Evolutionary conservation across 2,113 vertebrate genomes (phyloP), one percentile per base, ranked within the genome.

Genomic region (Odobenus rosmarus): DNA sequence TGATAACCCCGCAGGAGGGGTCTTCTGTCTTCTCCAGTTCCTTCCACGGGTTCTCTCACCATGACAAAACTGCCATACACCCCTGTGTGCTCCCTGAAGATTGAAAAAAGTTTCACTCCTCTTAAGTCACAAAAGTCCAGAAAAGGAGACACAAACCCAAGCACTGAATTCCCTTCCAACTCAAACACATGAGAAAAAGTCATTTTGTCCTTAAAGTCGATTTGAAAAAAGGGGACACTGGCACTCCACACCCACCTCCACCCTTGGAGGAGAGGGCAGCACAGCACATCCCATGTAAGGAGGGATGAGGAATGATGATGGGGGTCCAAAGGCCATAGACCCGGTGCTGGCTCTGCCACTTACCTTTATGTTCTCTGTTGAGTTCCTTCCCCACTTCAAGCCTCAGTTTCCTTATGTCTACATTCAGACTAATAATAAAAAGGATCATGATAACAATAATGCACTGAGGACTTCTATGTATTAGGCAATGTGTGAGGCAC

Each of bases 231-330:
- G 7, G 15, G 46, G 26, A 59, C 12, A 19, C 12, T 59, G 11
- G 15, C 33, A 7, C 24, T 15, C 4, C 10, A 23, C 12, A 2
- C 2, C 1, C 24, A 3, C 2, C 8, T 14, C 18, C 4, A 33
- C 18, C 13, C 28, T 33, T 33, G 19, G 3, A 33, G 51, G 4
- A 39, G 24, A 59, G 3, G 14, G 11, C 36, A 62, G 16, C 26
- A 15, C 19, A 39, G 13, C 4, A 9, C 4, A 2, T 6, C 42
- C 57, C 72, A 5, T 0, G 0, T 3, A 16, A 81, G 51, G 16
- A 57, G 11, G 28, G 6, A 16, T 13, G 8, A 15, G 13, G 24
- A 67, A 57, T 11, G 26, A 14, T 5, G 7, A 36, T 11, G 0
- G 33, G 23, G 1, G 7, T 46, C 23, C 26, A 46, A 39, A 82